Evolutionary conservation across 2,113 vertebrate genomes (phyloP), one percentile per base, ranked within the genome.

Genomic region (Oryzias woworae): DNA sequence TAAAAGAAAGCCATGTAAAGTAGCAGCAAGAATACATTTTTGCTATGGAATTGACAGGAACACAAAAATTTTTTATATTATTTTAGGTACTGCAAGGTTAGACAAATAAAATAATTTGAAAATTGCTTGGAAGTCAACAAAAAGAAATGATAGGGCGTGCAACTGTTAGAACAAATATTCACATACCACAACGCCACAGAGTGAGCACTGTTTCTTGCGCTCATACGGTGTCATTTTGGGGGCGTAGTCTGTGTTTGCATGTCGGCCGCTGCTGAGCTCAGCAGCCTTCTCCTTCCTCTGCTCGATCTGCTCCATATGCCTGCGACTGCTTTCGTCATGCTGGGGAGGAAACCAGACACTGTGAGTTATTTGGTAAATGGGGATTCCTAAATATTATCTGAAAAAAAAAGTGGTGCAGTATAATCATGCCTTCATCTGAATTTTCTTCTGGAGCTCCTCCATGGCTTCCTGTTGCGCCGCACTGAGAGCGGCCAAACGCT

Each of bases 291-390:
- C 97, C 82, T 99, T 99, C 46, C 97, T 94, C 71, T 99, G 97
- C 72, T 99, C 97, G 2, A 99, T 99, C 86, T 99, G 97, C 77
- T 99, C 97, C 96, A 99, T 96, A 88, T 99, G 97, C 61, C 97
- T 91, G 46, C 97, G 93, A 76, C 97, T 95, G 85, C 97, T 98
- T 80, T 99, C 97, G 59, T 99, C 96, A 2, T 99, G 97, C 97
- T 99, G 71, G 14, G 65, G 8, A 52, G 50, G 52, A 15, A 54
- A 59, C 20, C 42, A 49, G 50, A 75, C 58, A 51, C 14, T 54
- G 62, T 14, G 20, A 12, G 58, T 67, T 18, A 67, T 14, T 28
- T 14, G 28, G 48, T 24, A 77, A 68, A 66, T 7, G 3, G 12
- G 4, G 20, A 58, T 53, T 58, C 17, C 15, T 31, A 22, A 20